Percentiles rank a stretch among this genome's conserved stretches.
These are phyloP conservation scores for Desmodus rotundus DNA, from an alignment of 2,113 vertebrate species.

Conservation along the genomic window DNA sequence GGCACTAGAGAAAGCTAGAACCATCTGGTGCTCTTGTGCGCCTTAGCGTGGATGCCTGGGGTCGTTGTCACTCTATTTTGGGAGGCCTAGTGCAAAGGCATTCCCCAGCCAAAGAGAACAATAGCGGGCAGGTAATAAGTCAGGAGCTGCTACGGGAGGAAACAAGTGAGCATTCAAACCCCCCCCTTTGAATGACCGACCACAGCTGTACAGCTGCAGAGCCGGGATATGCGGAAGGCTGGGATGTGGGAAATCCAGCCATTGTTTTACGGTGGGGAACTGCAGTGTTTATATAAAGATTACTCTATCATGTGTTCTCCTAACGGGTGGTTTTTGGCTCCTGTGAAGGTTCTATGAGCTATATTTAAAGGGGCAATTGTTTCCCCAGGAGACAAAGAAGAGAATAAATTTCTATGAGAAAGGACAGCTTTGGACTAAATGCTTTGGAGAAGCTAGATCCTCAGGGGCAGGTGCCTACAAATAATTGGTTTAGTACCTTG, in stretches of 20 bases:
- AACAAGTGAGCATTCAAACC: background rate
- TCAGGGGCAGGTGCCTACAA: background rate
- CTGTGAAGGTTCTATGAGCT: background rate
- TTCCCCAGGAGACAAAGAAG: background rate
- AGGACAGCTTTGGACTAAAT: background rate
- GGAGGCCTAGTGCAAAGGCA: background rate
- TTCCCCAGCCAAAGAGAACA: background rate
- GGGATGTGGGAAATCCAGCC: background rate
- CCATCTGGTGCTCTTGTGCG: conserved; percentile 21
- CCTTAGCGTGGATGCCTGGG: background rate
- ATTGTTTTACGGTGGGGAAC: background rate
- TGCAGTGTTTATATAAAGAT: background rate
- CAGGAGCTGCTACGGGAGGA: background rate
- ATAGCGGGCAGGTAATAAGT: background rate
- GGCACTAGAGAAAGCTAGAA: background rate
- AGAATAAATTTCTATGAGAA: background rate
- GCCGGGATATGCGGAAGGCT: background rate
- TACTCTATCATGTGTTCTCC: background rate
- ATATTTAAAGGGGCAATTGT: conserved; percentile 33
- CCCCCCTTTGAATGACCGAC: background rate
- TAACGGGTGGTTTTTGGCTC: background rate
- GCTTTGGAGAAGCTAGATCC: background rate
- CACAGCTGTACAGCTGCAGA: background rate
- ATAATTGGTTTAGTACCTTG: background rate
- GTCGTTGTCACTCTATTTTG: background rate